phyloP scores from a whole-genome alignment of 2,113 vertebrate genomes.

The Nycticebus coucang region DNA sequence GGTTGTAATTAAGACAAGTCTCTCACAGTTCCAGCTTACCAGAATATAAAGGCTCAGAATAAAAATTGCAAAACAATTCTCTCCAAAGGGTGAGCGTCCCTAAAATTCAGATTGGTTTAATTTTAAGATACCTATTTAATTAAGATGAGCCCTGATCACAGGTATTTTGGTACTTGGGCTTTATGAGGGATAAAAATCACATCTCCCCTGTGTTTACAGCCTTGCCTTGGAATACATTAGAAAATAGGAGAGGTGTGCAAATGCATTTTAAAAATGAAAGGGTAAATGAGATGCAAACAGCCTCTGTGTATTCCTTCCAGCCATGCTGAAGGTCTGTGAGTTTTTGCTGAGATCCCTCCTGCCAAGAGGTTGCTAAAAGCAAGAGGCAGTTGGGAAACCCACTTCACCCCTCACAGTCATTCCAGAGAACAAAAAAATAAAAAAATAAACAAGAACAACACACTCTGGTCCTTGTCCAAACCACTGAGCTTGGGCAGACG shows the following conservation, averaged over 20 bases:
- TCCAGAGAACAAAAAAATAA: accelerated
- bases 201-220: accelerated
- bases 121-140: background rate
- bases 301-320: accelerated
- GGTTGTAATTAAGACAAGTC: background rate
- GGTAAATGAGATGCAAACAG: background rate
- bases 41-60: background rate
- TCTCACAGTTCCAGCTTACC: too few species aligned
- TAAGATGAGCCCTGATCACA: background rate
- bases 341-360: accelerated
- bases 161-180: background rate
- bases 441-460: background rate
- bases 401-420: background rate
- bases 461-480: background rate
- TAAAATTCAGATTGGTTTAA: background rate
- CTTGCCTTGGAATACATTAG: too few species aligned
- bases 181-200: background rate
- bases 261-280: background rate
- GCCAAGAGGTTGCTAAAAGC: too few species aligned
- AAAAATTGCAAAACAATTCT: background rate
- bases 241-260: background rate
- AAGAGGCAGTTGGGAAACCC: background rate
- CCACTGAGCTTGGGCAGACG: accelerated
- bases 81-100: background rate
- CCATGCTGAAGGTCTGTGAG: accelerated